phyloP scores from a whole-genome alignment of 2,888 invertebrate genomes.

The Mactromeris polynyma region DNA sequence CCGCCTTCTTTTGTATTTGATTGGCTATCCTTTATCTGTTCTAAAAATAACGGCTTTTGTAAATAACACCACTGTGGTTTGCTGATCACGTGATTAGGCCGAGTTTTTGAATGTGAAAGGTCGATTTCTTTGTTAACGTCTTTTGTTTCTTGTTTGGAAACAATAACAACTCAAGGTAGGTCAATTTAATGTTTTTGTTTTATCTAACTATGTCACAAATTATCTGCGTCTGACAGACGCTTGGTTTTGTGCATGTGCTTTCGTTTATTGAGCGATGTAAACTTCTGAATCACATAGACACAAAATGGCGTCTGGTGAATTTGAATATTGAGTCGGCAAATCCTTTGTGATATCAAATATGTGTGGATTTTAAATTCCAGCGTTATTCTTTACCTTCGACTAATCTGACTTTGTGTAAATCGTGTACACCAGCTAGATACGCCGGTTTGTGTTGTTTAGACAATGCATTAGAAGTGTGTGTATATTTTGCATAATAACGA shows the following conservation, averaged over 20 bases:
- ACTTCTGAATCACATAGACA: conserved; percentile 32
- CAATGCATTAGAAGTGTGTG: not conserved
- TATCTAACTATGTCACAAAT: conserved; percentile 24
- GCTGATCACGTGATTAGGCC: conserved; percentile 71
- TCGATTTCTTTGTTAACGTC: conserved; percentile 57
- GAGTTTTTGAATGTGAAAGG: conserved; percentile 50
- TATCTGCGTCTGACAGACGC: conserved; percentile 33
- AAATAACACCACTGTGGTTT: conserved; percentile 71
- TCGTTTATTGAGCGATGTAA: conserved; percentile 31
- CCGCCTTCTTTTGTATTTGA: conserved; percentile 44
- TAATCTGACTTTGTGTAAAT: not conserved
- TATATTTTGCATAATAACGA: not conserved
- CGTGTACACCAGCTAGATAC: not conserved
- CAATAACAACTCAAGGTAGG: conserved; percentile 36
- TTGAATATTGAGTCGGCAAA: conserved; percentile 41
- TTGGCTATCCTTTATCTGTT: conserved; percentile 54
- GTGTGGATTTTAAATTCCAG: not conserved
- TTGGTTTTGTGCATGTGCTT: conserved; percentile 20
- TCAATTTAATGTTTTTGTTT: conserved; percentile 26
- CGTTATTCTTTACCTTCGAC: not conserved
- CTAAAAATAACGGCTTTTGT: conserved; percentile 71
- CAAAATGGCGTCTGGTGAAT: conserved; percentile 62
- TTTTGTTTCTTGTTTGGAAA: conserved; percentile 49
- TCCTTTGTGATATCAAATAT: conserved; percentile 50
- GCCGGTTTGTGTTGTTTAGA: not conserved